These are phyloP conservation scores for Eurosta solidaginis DNA, from an alignment of 1,140 invertebrate species.

Conservation along the genomic window DNA sequence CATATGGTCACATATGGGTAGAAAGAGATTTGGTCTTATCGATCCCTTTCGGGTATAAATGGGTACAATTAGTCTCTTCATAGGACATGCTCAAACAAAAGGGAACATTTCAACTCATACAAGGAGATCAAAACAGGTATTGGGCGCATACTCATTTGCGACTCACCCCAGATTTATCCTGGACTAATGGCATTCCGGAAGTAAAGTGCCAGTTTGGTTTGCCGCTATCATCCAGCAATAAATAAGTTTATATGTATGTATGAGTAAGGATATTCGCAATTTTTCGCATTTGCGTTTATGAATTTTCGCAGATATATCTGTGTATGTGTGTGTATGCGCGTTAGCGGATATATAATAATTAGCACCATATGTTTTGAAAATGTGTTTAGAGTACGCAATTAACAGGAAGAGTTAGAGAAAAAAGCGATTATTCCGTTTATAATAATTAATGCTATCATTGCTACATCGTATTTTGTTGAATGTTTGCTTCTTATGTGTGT, in stretches of 20 bases:
- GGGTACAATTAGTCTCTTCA: too few species aligned
- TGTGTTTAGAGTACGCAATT: slow-evolving; percentile 35
- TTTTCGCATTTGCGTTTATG: background rate
- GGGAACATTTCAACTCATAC: too few species aligned
- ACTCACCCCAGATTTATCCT: too few species aligned
- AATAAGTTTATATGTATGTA: background rate
- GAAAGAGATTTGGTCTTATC: slow-evolving; percentile 34
- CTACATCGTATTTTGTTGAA: background rate
- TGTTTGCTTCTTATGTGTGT: background rate
- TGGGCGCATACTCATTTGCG: too few species aligned
- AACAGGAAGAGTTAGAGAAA: background rate
- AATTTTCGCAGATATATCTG: background rate
- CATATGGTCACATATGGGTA: slow-evolving; percentile 18
- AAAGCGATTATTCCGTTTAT: slow-evolving; percentile 4
- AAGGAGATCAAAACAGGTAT: too few species aligned
- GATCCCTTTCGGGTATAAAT: too few species aligned
- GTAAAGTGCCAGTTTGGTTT: background rate
- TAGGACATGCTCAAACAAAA: too few species aligned
- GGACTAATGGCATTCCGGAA: slow-evolving; percentile 35
- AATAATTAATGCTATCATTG: slow-evolving; percentile 26
- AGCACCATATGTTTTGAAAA: slow-evolving; percentile 34
- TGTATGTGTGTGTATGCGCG: background rate
- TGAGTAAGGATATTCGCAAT: too few species aligned
- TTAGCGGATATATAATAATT: slow-evolving; percentile 33
- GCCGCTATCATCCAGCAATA: background rate